Base-by-base conservation (phyloP, 2,888 invertebrate genomes). In the Nomada hirtipes region DNA sequence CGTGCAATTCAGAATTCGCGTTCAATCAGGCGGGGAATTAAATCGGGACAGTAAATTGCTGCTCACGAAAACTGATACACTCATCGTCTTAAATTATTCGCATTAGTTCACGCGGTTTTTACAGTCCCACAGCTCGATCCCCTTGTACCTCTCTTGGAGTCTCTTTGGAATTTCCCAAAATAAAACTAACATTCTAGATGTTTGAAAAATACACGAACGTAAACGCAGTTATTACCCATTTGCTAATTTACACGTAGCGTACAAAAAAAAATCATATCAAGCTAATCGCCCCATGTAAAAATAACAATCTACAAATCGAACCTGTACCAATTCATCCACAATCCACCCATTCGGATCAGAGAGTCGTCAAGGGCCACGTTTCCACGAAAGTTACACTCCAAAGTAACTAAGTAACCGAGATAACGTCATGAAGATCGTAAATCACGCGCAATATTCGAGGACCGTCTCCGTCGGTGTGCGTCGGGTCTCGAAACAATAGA, bases 341-440 rank as follows among this genome's bases (percentile, higher is more conserved):
- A 15, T 4, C 4, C 18, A 18, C 50, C 1, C 0, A 36, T 7
- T 36, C 7, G 36, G 4, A 36, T 7, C 36, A 4, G 7, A 36
- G 7, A 7, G 1, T 13, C n/a, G 9, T 3, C 10, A 2, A 2
- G 11, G 9, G 10, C 4, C 20, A 9, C 9, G 9, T 23, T 42
- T 1, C 1, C 53, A 15, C 20, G 20, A 10, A 20, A 20, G 13
- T 47, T n/a, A 18, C 4, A 0, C 20, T 20, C 20, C 20, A 59
- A 42, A 79, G 55, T 71, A 71, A 47, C 29, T 53, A 52, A 79
- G 55, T 71, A 71, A 47, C 29, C 60, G 20, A 73, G 67, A 63
- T 68, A 72, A 71, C 65, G 60, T 79, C 71, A 18, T 4, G 4
- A 13, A 61, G 71, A 59, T 65, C 79, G 73, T 79, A 79, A 80